Base-by-base conservation (phyloP, 2,113 vertebrate genomes). In the Amblyornis subalaris region DNA sequence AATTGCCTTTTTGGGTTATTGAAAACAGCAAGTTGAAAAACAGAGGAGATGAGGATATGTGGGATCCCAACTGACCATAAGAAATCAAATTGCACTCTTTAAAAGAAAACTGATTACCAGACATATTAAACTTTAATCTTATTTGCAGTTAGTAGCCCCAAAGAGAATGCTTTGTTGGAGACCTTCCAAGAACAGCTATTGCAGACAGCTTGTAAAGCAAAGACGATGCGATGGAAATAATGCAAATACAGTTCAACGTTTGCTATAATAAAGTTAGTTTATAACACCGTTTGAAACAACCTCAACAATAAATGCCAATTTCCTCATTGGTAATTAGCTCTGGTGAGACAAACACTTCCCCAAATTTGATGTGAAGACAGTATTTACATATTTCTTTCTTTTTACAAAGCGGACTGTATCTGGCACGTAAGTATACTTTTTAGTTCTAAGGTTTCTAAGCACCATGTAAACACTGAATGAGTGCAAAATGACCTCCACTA, bases 71-170 rank as follows among this genome's bases (percentile, higher is more conserved):
- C 60, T 95, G 95, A 95, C 94, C 67, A 55, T 67, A 58, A 90
- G 93, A 94, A 95, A 95, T 95, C 93, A 92, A 89, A 97, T 53
- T 74, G 85, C 53, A 69, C 78, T 94, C 81, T 94, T 94, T 95
- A 90, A 77, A 91, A 90, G 85, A 96, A 90, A 95, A 95, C 85
- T 90, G 91, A 94, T 96, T 95, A 91, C 88, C 72, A 96, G 91
- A 55, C 78, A 90, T 97, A 95, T 89, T 95, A 96, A 95, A 89
- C 60, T 95, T 95, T 96, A 96, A 97, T 97, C 94, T 94, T 88
- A 90, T 94, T 97, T 95, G 91, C 75, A 83, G 91, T 91, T 95
- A 91, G 94, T 91, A 85, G 85, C 82, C 94, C 95, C 93, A 77
- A 95, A 93, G 92, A 95, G 93, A 95, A 96, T 74, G 90, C 61